A percentile compares a stretch with the other conserved stretches of the same genome.
phyloP scores from a whole-genome alignment of 2,113 vertebrate species.

The Poeciliopsis prolifica region DNA sequence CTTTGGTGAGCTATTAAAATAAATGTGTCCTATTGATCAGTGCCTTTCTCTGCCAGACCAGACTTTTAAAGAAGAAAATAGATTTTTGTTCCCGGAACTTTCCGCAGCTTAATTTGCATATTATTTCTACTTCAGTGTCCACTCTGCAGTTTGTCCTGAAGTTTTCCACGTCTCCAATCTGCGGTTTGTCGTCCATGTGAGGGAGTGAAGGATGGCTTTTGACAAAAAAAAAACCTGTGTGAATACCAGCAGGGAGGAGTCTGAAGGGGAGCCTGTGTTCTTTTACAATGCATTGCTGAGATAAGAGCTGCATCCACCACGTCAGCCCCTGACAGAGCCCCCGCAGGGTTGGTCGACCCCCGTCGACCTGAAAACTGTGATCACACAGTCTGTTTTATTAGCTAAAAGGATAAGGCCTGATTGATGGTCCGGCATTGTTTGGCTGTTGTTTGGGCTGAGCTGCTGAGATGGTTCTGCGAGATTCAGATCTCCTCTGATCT shows the following conservation, averaged over 20 bases:
- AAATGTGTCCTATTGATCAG: not conserved
- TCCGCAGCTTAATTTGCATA: not conserved
- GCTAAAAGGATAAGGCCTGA: conserved; percentile 51
- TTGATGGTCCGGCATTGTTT: conserved; percentile 48
- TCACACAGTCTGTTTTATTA: conserved; percentile 61
- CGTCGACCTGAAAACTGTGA: conserved; percentile 58
- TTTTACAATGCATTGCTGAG: conserved; percentile 58
- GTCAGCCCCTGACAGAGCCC: conserved; percentile 45
- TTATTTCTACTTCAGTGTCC: conserved; percentile 9
- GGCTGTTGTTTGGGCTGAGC: conserved; percentile 26
- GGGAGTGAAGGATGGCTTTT: conserved; percentile 47
- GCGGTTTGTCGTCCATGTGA: conserved; percentile 52
- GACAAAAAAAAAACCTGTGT: conserved; percentile 41
- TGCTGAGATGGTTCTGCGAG: conserved; percentile 26
- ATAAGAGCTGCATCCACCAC: conserved; percentile 57
- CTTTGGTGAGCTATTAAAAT: not conserved
- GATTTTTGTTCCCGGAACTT: not conserved
- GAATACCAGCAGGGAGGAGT: conserved; percentile 52
- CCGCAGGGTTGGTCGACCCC: conserved; percentile 41
- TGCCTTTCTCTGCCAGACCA: not conserved
- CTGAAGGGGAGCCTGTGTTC: conserved; percentile 48
- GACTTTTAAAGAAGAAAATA: not conserved
- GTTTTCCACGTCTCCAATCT: conserved; percentile 34
- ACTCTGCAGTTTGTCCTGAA: conserved; percentile 21
- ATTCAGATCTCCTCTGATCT: conserved; percentile 64